These are phyloP conservation scores for Nymphalis c-album DNA, from an alignment of 2,888 invertebrate genomes.

Conservation along the genomic window DNA sequence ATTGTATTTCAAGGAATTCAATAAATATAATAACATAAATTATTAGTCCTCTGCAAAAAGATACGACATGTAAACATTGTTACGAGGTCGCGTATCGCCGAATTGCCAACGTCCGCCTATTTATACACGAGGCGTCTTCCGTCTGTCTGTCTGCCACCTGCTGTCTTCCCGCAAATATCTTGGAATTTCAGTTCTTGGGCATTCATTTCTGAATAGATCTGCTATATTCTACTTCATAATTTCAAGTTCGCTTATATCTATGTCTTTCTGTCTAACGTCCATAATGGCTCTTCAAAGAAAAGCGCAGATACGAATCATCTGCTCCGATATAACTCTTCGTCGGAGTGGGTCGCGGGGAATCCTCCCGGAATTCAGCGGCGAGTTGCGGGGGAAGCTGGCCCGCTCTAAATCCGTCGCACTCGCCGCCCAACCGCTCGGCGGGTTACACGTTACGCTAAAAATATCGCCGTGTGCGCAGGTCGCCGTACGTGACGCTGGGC, in stretches of 20 bases:
- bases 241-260: constrained; percentile 42
- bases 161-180: constrained; percentile 45
- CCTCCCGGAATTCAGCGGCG: constrained; percentile 74
- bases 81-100: constrained; percentile 74
- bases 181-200: constrained; percentile 39
- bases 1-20: constrained; percentile 45
- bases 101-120: constrained; percentile 72
- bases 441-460: constrained; percentile 61
- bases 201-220: constrained; percentile 37
- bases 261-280: constrained; percentile 39
- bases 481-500: constrained; percentile 85
- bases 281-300: constrained; percentile 53
- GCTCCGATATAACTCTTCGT: constrained; percentile 63
- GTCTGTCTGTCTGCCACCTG: constrained; percentile 76
- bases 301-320: constrained; percentile 57
- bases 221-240: constrained; percentile 41
- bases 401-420: constrained; percentile 77
- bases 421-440: constrained; percentile 70
- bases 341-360: constrained; percentile 76
- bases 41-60: constrained; percentile 54
- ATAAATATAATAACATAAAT: constrained; percentile 41
- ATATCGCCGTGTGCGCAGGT: constrained; percentile 69
- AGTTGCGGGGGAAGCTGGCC: constrained; percentile 68
- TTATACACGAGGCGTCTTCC: constrained; percentile 73
- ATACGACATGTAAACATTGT: constrained; percentile 71